Base-by-base conservation (phyloP, 1,140 invertebrate genomes). In the Paracyclopina nana region DNA sequence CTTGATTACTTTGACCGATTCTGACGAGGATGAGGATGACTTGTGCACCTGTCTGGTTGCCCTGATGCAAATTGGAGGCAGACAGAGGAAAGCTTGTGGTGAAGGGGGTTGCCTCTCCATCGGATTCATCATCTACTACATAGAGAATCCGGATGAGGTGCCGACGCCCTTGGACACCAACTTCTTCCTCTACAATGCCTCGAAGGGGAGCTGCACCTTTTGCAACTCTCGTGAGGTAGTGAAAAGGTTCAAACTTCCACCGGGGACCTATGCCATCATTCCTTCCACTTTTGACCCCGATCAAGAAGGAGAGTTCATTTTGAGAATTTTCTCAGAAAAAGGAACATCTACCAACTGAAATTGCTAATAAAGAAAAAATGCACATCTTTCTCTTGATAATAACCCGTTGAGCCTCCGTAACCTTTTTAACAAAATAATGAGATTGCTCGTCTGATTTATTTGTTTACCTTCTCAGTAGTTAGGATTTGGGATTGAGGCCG, bases 141-240 rank as follows among this genome's bases (percentile, higher is more conserved):
- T 42, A 6, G 24, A 14, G 6, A 22, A 42, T 6, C n/a, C 14
- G 6, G 8, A 12, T n/a, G 40, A 42, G 40, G n/a, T 42, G 24
- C 40, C 40, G 14, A 8, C 24, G 14, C 14, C 14, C 14, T 18
- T 42, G 40, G 40, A 42, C 40, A 22, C n/a, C n/a, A n/a, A n/a
- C n/a, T n/a, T n/a, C n/a, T n/a, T n/a, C n/a, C n/a, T n/a, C n/a
- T n/a, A n/a, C n/a, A n/a, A n/a, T n/a, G n/a, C n/a, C n/a, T n/a
- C n/a, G n/a, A n/a, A n/a, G n/a, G n/a, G n/a, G n/a, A n/a, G n/a
- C n/a, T n/a, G 24, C 6, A 6, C 6, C 24, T 42, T 18, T 22
- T 42, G 24, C 40, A 42, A 42, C 40, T 42, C 24, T 9, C 14
- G 40, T 18, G 40, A 42, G 24, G 40, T 42, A 42, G 24, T 18